Conservation (phyloP, 2,113 vertebrate species). For the Cottus gobio region DNA sequence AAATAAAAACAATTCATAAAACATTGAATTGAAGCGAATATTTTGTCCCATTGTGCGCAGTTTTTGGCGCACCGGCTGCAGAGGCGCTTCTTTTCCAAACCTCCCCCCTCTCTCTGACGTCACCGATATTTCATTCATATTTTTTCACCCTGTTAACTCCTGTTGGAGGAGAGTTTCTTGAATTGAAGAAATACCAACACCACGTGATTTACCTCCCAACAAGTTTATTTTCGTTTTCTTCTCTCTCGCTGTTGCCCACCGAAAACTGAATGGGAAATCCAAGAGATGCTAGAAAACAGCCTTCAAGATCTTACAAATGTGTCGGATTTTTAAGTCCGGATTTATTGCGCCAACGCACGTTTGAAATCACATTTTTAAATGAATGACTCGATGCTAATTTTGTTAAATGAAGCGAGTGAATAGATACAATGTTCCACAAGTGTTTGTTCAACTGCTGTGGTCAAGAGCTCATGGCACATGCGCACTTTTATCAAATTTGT, state of each 20-base stretch:
- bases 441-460: background rate
- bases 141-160: constrained; percentile 43
- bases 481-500: background rate
- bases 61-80: constrained; percentile 47
- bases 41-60: constrained; percentile 39
- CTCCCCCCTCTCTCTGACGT: constrained; percentile 64
- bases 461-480: constrained; percentile 6
- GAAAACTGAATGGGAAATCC: background rate
- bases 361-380: constrained; percentile 5
- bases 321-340: background rate
- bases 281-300: background rate
- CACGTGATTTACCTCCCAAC: background rate
- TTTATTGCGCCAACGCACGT: background rate
- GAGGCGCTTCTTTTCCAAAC: constrained; percentile 41
- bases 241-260: background rate
- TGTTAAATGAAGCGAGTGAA: background rate
- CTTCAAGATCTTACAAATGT: background rate
- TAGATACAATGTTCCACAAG: background rate
- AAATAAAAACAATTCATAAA: background rate
- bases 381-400: background rate
- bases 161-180: background rate
- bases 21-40: background rate
- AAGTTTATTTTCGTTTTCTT: background rate
- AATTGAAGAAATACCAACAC: background rate
- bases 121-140: constrained; percentile 67